Percentiles rank a stretch among this genome's conserved stretches.
These are phyloP conservation scores for Spongilla lacustris DNA, from an alignment of 37 sponge, comb jelly and placozoan genomes.

Conservation along the genomic window DNA sequence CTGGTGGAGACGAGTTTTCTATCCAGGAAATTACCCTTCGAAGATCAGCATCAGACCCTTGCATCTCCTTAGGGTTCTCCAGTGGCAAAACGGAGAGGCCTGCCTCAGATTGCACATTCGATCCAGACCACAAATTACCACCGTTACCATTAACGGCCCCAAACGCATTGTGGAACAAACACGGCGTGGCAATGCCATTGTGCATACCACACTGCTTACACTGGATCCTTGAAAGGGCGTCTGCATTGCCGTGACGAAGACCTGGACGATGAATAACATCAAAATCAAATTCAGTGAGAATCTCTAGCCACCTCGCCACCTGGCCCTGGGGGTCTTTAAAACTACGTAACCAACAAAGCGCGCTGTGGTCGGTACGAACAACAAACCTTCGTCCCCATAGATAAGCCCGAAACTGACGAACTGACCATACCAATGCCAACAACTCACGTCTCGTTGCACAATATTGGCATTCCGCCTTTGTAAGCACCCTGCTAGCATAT, in stretches of 20 bases:
- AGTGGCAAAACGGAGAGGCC: no score
- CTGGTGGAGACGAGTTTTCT: no score
- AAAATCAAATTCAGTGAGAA: slow-evolving; percentile 20
- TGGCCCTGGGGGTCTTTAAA: slow-evolving; percentile 38
- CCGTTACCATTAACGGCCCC: no score
- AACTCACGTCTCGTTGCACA: slow-evolving; percentile 29
- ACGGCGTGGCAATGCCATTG: no score
- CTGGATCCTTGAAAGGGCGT: neutral
- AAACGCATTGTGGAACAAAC: no score
- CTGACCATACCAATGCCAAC: slow-evolving; percentile 18
- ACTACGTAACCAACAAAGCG: slow-evolving; percentile 22
- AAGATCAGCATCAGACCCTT: no score
- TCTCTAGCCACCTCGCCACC: slow-evolving; percentile 34
- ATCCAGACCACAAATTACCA: no score
- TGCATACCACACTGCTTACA: no score
- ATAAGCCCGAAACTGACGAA: slow-evolving; percentile 16
- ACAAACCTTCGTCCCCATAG: slow-evolving; percentile 5
- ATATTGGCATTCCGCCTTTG: slow-evolving; percentile 18
- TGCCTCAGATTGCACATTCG: no score
- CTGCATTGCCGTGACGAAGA: slow-evolving; percentile 8
- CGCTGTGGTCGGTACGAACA: slow-evolving; percentile 28
- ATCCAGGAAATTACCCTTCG: no score
- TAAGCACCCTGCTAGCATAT: slow-evolving; percentile 3
- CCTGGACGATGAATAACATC: slow-evolving; percentile 25
- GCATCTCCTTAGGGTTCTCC: no score